Percentiles rank a stretch among this genome's conserved stretches.
phyloP scores from a whole-genome alignment of 2,888 invertebrate species.

The Drosophila pseudotalamancana region DNA sequence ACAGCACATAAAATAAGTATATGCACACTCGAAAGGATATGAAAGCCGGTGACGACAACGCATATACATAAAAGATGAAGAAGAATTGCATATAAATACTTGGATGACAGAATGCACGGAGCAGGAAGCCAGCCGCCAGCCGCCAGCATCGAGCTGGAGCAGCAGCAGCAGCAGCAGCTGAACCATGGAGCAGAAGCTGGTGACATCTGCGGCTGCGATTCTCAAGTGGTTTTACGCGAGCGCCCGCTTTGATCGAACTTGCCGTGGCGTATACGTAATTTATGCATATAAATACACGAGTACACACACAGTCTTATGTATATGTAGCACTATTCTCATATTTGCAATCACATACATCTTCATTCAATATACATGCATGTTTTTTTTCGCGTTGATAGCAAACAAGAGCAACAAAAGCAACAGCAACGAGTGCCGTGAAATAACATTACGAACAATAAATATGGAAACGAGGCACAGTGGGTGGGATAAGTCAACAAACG shows the following conservation, averaged over 20 bases:
- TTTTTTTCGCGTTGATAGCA: conserved; percentile 39
- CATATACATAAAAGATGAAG: conserved; percentile 76
- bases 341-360: conserved; percentile 55
- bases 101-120: conserved; percentile 13
- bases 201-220: conserved; percentile 34
- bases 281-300: conserved; percentile 58
- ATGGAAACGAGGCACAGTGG: conserved; percentile 26
- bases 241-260: conserved; percentile 66
- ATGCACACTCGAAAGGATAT: conserved; percentile 73
- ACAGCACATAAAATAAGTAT: conserved; percentile 61
- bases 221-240: conserved; percentile 63
- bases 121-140: not conserved
- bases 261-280: conserved; percentile 68
- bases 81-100: conserved; percentile 77
- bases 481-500: conserved; percentile 17
- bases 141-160: conserved; percentile 2
- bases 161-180: not conserved
- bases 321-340: conserved; percentile 25
- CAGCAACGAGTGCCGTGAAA: conserved; percentile 49
- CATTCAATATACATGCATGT: conserved; percentile 56
- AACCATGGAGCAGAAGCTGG: not conserved
- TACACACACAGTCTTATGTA: conserved; percentile 10
- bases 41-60: conserved; percentile 71
- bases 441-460: conserved; percentile 61
- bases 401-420: conserved; percentile 28